phyloP scores from a whole-genome alignment of 2,888 invertebrate genomes.

The Petrolisthes manimaculis region DNA sequence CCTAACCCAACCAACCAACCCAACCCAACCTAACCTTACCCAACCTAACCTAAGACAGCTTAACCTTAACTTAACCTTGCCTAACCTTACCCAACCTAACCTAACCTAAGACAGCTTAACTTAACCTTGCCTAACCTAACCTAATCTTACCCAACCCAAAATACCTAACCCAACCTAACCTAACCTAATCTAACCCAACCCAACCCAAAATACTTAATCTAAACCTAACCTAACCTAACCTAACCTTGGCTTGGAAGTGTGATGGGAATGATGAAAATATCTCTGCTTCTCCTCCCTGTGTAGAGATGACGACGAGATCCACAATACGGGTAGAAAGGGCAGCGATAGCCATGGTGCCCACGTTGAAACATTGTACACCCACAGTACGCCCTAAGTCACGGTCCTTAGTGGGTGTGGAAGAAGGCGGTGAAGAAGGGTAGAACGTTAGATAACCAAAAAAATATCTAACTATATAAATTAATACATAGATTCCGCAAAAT shows the following conservation, averaged over 20 bases:
- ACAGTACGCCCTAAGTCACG: not conserved
- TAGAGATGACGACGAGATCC: conserved; percentile 59
- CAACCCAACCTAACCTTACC: no score
- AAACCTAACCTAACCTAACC: conserved; percentile 5
- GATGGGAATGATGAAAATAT: conserved; percentile 40
- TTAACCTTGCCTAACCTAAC: no score
- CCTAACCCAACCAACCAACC: no score
- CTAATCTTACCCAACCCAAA: no score
- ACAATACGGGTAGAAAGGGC: conserved; percentile 40
- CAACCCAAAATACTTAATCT: no score
- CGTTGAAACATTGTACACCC: conserved; percentile 54
- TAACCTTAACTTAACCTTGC: no score
- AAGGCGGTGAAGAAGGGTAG: not conserved
- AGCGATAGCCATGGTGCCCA: conserved; percentile 51
- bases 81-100: no score
- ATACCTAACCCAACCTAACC: no score
- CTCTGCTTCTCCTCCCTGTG: conserved; percentile 62
- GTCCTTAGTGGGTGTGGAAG: no score
- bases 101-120: no score
- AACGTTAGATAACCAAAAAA: not conserved
- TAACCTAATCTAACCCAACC: not conserved
- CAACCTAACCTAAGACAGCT: no score
- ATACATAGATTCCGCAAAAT: not conserved
- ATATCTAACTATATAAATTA: no score
- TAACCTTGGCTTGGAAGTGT: conserved; percentile 42